phyloP scores from a whole-genome alignment of 53 echinoderm and acorn worm species.

The Antedon mediterranea region DNA sequence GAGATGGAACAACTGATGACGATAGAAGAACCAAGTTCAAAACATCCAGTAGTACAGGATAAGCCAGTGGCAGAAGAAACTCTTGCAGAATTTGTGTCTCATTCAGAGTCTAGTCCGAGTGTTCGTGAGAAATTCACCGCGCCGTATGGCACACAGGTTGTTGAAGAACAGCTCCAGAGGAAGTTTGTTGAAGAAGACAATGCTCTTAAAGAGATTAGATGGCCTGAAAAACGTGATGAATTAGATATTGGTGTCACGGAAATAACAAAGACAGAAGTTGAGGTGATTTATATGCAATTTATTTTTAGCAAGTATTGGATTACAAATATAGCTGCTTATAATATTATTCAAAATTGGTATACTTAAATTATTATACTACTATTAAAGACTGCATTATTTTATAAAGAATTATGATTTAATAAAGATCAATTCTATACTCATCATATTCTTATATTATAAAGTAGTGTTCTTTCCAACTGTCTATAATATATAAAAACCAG shows the following conservation, averaged over 20 bases:
- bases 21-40: slow-evolving; percentile 25
- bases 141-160: neutral
- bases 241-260: neutral
- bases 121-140: neutral
- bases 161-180: neutral
- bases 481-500: no score
- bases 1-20: slow-evolving; percentile 15
- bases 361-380: no score
- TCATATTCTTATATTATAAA: no score
- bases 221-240: neutral
- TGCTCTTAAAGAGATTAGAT: neutral
- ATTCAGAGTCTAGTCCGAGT: neutral
- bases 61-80: neutral
- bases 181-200: neutral
- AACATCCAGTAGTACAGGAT: neutral
- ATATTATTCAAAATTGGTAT: no score
- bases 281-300: neutral
- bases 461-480: no score
- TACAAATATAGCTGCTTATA: no score
- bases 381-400: no score
- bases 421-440: no score
- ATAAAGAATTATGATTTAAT: no score
- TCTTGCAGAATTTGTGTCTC: neutral
- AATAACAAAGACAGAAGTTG: neutral
- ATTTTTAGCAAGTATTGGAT: no score